Evolutionary conservation across 2,113 vertebrate species (phyloP).

Genomic region (Plestiodon gilberti): DNA sequence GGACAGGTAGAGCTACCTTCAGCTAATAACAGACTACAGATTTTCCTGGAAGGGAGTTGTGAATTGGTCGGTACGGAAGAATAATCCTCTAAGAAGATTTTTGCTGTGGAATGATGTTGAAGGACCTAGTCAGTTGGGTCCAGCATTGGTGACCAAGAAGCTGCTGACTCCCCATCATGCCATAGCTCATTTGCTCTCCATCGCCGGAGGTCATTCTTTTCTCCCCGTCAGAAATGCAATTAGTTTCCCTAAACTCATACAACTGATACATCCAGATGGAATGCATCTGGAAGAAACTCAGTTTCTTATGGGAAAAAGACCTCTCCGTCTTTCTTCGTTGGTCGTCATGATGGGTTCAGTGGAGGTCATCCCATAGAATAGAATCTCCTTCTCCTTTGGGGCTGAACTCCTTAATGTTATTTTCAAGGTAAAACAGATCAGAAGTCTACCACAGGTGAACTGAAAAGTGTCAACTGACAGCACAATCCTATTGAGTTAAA

Average conservation of each 20-base stretch:
- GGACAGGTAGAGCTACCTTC: neutral
- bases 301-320: too few species aligned
- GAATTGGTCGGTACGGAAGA: too few species aligned
- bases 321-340: neutral
- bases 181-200: neutral
- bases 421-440: too few species aligned
- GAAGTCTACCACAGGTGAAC: too few species aligned
- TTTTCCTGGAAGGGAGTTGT: neutral
- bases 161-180: neutral
- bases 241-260: neutral
- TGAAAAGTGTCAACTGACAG: too few species aligned
- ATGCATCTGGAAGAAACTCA: neutral
- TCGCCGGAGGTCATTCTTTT: neutral
- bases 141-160: too few species aligned
- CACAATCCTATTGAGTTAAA: too few species aligned
- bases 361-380: neutral
- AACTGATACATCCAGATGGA: neutral
- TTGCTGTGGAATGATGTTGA: too few species aligned
- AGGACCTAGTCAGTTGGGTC: neutral
- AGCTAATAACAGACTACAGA: neutral
- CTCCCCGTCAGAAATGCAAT: neutral
- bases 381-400: neutral
- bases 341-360: neutral
- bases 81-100: too few species aligned
- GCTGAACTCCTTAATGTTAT: neutral